Conservation (phyloP, 2,797 vertebrate species). For the Chloroceryle inda region DNA sequence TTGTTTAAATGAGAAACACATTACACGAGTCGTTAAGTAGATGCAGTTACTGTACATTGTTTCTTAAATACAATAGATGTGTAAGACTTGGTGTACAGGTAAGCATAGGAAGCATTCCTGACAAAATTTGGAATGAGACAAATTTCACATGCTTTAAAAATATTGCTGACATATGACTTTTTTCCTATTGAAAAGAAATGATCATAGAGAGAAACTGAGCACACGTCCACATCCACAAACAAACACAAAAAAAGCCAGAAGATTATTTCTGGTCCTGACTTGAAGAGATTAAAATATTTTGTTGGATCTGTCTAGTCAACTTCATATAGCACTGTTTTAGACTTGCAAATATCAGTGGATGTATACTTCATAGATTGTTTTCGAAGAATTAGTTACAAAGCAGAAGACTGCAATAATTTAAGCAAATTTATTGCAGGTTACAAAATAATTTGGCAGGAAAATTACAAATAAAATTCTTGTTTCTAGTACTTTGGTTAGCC, state of each 20-base stretch:
- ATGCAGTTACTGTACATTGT: not conserved
- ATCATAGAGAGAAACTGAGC: not conserved
- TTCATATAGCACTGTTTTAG: not conserved
- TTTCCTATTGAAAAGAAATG: rapidly evolving
- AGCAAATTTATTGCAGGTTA: not conserved
- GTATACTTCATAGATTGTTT: not conserved
- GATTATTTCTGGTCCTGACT: not conserved
- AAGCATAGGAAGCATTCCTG: not conserved
- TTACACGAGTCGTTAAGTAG: constrained; percentile 3
- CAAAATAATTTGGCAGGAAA: not conserved
- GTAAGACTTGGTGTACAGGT: not conserved
- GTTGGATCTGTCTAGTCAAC: not conserved
- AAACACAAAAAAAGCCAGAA: not conserved
- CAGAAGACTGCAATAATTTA: not conserved
- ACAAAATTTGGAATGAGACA: not conserved
- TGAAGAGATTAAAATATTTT: not conserved
- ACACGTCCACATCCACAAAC: rapidly evolving
- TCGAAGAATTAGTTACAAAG: not conserved
- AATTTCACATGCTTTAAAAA: not conserved
- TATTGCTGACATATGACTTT: not conserved
- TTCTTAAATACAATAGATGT: not conserved
- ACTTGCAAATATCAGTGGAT: not conserved
- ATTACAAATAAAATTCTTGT: not conserved
- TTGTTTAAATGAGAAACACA: constrained; percentile 20
- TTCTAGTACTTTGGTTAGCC: not conserved